A percentile compares a stretch with the other conserved stretches of the same genome.
Conservation (phyloP, 23 tunicate genomes). For the Diplosoma virens region DNA sequence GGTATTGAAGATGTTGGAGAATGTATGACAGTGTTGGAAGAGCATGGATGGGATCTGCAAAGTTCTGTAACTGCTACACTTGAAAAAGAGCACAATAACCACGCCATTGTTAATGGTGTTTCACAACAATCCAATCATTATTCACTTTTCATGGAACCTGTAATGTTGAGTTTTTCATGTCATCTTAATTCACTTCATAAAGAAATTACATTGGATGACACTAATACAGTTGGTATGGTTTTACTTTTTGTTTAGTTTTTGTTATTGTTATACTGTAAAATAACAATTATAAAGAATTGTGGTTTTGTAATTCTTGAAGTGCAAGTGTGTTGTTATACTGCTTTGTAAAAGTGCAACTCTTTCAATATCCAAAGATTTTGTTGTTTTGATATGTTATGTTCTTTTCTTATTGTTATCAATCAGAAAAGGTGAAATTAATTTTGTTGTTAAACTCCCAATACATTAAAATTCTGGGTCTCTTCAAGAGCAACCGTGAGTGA, state of each 20-base stretch:
- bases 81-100: neutral
- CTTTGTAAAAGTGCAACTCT: too few species aligned
- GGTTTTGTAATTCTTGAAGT: neutral
- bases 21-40: conserved; percentile 68
- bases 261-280: neutral
- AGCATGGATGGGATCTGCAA: conserved; percentile 78
- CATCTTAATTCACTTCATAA: conserved; percentile 26
- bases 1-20: conserved; percentile 73
- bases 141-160: neutral
- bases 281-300: neutral
- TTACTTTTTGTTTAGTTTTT: too few species aligned
- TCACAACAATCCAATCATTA: neutral
- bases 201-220: conserved; percentile 38
- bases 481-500: too few species aligned
- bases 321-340: too few species aligned
- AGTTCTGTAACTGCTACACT: conserved; percentile 65
- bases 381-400: too few species aligned
- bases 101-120: neutral
- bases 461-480: too few species aligned
- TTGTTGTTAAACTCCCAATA: too few species aligned
- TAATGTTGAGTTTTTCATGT: conserved; percentile 44
- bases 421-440: too few species aligned
- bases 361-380: too few species aligned
- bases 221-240: conserved; percentile 55
- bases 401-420: too few species aligned